phyloP scores from a whole-genome alignment of 2,113 vertebrate species.

The Ophthalmolycus amberensis region DNA sequence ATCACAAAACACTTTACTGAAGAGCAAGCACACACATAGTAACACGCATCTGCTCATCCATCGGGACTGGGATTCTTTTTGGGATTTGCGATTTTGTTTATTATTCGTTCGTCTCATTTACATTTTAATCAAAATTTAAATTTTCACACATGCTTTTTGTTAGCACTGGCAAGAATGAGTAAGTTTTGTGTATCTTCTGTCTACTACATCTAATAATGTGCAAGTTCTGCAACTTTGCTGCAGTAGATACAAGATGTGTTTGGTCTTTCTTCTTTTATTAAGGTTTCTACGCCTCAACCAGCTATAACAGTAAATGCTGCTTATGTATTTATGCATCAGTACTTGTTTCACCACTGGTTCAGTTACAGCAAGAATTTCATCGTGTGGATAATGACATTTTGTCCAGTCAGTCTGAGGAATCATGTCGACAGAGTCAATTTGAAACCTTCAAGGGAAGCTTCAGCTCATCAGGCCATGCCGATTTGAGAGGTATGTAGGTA shows the following conservation, averaged over 20 bases:
- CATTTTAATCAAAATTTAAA: slow-evolving; percentile 2
- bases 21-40: neutral
- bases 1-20: slow-evolving; percentile 35
- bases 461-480: slow-evolving; percentile 22
- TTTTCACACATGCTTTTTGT: neutral
- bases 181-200: neutral
- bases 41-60: neutral
- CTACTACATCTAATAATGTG: neutral
- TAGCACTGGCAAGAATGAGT: neutral
- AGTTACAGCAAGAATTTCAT: too few species aligned
- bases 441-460: slow-evolving; percentile 39
- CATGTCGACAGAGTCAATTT: slow-evolving; percentile 1
- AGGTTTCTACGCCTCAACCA: neutral
- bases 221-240: neutral
- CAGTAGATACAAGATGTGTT: neutral
- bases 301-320: too few species aligned
- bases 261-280: neutral
- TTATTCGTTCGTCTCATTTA: slow-evolving; percentile 31
- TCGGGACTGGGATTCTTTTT: slow-evolving; percentile 6
- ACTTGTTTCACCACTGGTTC: too few species aligned
- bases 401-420: slow-evolving; percentile 2
- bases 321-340: too few species aligned
- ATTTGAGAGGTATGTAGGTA: slow-evolving; percentile 5
- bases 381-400: too few species aligned
- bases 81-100: slow-evolving; percentile 11